Percentiles rank a stretch among this genome's conserved stretches.
phyloP scores from a whole-genome alignment of 2,113 vertebrate genomes.

The Brachypteracias leptosomus region DNA sequence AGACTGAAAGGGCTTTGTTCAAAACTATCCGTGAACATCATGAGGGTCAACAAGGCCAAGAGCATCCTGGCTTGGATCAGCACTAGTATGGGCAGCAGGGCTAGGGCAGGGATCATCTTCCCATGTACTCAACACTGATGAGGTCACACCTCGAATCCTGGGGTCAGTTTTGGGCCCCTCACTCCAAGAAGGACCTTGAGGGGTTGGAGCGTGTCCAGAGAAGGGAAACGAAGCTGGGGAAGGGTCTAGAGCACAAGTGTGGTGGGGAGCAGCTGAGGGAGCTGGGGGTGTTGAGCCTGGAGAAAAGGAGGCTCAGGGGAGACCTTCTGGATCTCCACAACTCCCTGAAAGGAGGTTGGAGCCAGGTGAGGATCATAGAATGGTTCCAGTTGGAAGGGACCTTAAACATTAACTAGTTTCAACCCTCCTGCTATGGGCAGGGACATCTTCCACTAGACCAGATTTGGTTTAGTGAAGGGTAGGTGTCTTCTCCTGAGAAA shows the following conservation, averaged over 20 bases:
- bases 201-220: neutral
- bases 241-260: neutral
- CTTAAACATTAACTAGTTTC: no score
- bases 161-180: neutral
- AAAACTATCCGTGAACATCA: neutral
- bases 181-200: neutral
- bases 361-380: no score
- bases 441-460: no score
- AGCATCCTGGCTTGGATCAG: neutral
- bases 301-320: neutral
- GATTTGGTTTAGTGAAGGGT: no score
- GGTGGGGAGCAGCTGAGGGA: neutral
- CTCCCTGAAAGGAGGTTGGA: no score
- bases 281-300: neutral
- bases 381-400: no score
- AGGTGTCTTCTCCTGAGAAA: no score
- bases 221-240: neutral
- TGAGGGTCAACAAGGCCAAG: neutral
- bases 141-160: neutral
- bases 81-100: neutral
- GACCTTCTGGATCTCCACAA: neutral
- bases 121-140: neutral
- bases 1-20: fast-evolving
- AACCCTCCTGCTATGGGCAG: no score
- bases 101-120: neutral